Base-by-base conservation (phyloP, 2,888 invertebrate genomes). In the Meteorus colon region DNA sequence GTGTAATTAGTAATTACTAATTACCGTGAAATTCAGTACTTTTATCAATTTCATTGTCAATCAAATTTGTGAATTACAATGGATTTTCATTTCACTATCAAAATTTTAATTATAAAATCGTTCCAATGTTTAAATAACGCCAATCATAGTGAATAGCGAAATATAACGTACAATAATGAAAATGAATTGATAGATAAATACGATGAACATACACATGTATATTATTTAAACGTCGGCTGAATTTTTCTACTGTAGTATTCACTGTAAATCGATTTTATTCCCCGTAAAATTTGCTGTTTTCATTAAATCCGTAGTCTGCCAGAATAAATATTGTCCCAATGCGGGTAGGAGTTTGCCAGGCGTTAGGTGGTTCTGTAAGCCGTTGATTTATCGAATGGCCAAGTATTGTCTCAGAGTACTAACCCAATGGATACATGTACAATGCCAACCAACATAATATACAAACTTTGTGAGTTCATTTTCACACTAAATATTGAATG, bases 221-320 rank as follows among this genome's bases (percentile, higher is more conserved):
- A 72, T 34, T 19, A 8, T 74, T 59, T 68, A 37, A 48, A 51
- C 10, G 10, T 34, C 67, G 41, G 75, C 73, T 68, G 68, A 71
- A 77, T 78, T 80, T 76, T 29, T 59, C 41, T 37, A 48, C 37
- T 55, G 8, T 41, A 55, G 19, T 70, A 48, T 27, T 68, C 66
- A 12, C 66, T 76, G 75, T 79, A 77, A 79, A 82, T 80, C 81
- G 80, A 82, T 81, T 81, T 76, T 75, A 77, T 79, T 76, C 63
- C 75, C 75, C 74, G 79, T 78, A 79, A 80, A 81, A 81, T 81
- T 82, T 81, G 80, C 79, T 80, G 80, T 78, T 82, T 83, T 81
- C 81, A 82, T 81, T 81, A 84, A 82, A 81, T 77, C 74, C 76
- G 19, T 31, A 37, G 37, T n/a, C 62, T 27, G 66, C 62, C 27